These are phyloP conservation scores for Ferdinandea cuprea DNA, from an alignment of 2,888 invertebrate species.

Conservation along the genomic window DNA sequence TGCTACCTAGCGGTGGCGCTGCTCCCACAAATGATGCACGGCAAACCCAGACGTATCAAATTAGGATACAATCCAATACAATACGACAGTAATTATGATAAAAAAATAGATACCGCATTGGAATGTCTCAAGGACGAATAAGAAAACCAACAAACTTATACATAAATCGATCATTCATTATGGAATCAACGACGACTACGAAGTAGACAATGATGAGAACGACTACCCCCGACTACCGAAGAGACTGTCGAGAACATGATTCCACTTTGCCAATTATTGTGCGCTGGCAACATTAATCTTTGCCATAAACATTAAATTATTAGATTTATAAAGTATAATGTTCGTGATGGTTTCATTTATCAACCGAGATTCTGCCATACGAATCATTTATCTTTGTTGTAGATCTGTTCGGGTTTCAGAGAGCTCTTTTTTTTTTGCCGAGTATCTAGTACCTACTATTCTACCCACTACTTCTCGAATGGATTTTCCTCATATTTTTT, in stretches of 20 bases:
- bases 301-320: slow-evolving; percentile 77
- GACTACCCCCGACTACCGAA: slow-evolving; percentile 2
- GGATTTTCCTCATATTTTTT: background rate
- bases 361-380: slow-evolving; percentile 72
- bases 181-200: slow-evolving; percentile 39
- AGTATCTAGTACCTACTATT: too few species aligned
- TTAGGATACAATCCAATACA: slow-evolving; percentile 43
- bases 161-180: slow-evolving; percentile 70
- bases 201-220: slow-evolving; percentile 17
- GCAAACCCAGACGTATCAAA: slow-evolving; percentile 43
- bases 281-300: slow-evolving; percentile 76
- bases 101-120: slow-evolving; percentile 21
- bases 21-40: slow-evolving; percentile 29
- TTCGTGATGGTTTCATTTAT: slow-evolving; percentile 77
- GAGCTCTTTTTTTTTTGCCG: slow-evolving; percentile 1
- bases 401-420: slow-evolving; percentile 52
- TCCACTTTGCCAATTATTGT: slow-evolving; percentile 75
- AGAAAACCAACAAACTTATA: slow-evolving; percentile 19
- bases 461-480: background rate
- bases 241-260: slow-evolving; percentile 64
- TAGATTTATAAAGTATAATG: slow-evolving; percentile 77
- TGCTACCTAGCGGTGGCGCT: slow-evolving; percentile 20
- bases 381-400: slow-evolving; percentile 72
- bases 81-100: slow-evolving; percentile 43
- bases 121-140: slow-evolving; percentile 35